Evolutionary conservation across 53 echinoderm and acorn worm genomes (phyloP).

Genomic region (Echinarachnius parma): DNA sequence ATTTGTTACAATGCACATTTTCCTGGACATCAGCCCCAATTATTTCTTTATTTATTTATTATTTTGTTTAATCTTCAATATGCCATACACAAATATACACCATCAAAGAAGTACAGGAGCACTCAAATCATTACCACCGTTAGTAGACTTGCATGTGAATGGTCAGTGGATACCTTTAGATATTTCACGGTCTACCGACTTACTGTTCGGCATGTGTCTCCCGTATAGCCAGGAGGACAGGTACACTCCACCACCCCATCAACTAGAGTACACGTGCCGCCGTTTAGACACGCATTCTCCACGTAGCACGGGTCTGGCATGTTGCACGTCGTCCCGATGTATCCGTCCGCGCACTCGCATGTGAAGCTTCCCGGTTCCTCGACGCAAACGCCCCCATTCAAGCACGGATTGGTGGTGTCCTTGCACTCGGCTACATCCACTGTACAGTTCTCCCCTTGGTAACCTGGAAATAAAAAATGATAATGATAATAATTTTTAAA

Average conservation of each 20-base stretch:
- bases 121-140: too few relatives aligned
- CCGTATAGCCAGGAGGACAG: slow-evolving; percentile 55
- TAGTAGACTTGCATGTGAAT: too few relatives aligned
- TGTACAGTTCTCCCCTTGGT: slow-evolving; percentile 60
- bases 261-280: slow-evolving; percentile 37
- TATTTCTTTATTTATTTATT: too few relatives aligned
- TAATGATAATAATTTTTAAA: background rate
- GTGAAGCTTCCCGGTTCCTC: slow-evolving; percentile 55
- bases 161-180: too few relatives aligned
- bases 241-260: slow-evolving; percentile 34
- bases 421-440: slow-evolving; percentile 68
- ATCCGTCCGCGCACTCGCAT: slow-evolving; percentile 66
- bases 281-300: slow-evolving; percentile 56
- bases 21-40: too few relatives aligned
- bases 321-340: slow-evolving; percentile 37
- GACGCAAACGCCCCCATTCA: slow-evolving; percentile 65
- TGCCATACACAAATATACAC: too few relatives aligned
- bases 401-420: slow-evolving; percentile 35
- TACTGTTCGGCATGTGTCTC: slow-evolving; percentile 65
- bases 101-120: too few relatives aligned
- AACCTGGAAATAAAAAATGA: slow-evolving; percentile 59
- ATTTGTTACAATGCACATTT: too few relatives aligned
- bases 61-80: too few relatives aligned
- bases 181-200: too few relatives aligned
- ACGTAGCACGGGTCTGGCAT: slow-evolving; percentile 48